phyloP scores from a whole-genome alignment of 2,888 invertebrate species.

The Caenorhabditis sp. region DNA sequence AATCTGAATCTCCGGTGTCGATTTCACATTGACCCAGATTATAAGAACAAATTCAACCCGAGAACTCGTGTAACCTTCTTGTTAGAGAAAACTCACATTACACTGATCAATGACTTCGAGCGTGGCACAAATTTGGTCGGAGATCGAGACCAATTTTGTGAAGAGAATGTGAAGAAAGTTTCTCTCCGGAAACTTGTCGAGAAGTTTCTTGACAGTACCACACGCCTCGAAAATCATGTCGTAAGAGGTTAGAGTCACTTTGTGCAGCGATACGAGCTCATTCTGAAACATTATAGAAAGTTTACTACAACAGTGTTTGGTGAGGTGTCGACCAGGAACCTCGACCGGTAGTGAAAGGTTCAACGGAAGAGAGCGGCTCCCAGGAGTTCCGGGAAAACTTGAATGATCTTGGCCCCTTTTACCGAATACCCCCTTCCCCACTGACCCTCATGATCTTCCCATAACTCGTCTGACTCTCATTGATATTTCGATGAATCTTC shows the following conservation, averaged over 20 bases:
- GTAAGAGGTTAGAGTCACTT: neutral
- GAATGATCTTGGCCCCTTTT: neutral
- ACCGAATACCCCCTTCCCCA: no score
- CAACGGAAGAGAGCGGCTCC: no score
- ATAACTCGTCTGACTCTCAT: neutral
- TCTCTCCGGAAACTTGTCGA: neutral
- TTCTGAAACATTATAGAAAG: conserved; percentile 4
- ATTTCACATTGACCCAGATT: no score
- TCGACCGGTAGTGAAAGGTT: no score
- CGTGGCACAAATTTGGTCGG: neutral
- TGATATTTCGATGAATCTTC: neutral
- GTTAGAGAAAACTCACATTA: neutral
- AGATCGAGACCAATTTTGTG: neutral
- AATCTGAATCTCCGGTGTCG: neutral
- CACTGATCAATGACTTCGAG: neutral
- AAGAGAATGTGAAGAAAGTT: neutral
- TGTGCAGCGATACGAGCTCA: neutral
- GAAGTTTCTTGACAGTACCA: neutral
- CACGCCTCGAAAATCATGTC: conserved; percentile 1
- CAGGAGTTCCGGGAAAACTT: neutral
- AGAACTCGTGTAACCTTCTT: no score
- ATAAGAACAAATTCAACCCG: no score
- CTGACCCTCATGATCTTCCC: neutral
- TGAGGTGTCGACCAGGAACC: no score
- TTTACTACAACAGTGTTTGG: no score